Evolutionary conservation across 2,113 vertebrate species (phyloP).

Genomic region (Hyperoodon ampullatus): DNA sequence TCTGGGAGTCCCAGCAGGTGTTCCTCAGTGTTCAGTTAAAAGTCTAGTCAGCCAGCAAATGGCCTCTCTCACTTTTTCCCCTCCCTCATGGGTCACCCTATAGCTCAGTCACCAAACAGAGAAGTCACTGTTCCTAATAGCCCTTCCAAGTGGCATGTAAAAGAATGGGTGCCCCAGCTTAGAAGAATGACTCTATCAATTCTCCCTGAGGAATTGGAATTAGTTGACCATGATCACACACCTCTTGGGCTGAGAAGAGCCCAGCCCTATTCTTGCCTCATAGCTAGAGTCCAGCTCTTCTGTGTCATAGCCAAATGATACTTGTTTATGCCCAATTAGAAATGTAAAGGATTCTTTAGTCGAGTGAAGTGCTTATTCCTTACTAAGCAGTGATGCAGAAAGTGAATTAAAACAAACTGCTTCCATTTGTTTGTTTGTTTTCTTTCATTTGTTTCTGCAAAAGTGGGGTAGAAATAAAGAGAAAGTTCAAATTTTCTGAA

Average conservation of each 20-base stretch:
- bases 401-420: background rate
- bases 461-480: background rate
- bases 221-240: background rate
- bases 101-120: background rate
- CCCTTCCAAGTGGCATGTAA: background rate
- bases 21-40: background rate
- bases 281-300: background rate
- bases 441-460: background rate
- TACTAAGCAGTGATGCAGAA: background rate
- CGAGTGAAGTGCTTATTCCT: background rate
- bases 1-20: background rate
- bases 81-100: no score
- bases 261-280: background rate
- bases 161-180: background rate
- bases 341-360: slow-evolving; percentile 55
- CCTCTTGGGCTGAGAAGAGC: background rate
- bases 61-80: background rate
- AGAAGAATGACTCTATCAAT: background rate
- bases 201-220: background rate
- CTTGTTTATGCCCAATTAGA: slow-evolving; percentile 13
- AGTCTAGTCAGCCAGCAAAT: background rate
- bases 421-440: background rate
- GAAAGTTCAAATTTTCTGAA: background rate
- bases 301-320: background rate
- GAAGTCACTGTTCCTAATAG: background rate